Base-by-base conservation (phyloP, 2,797 vertebrate genomes). In the Coregonus sp. region DNA sequence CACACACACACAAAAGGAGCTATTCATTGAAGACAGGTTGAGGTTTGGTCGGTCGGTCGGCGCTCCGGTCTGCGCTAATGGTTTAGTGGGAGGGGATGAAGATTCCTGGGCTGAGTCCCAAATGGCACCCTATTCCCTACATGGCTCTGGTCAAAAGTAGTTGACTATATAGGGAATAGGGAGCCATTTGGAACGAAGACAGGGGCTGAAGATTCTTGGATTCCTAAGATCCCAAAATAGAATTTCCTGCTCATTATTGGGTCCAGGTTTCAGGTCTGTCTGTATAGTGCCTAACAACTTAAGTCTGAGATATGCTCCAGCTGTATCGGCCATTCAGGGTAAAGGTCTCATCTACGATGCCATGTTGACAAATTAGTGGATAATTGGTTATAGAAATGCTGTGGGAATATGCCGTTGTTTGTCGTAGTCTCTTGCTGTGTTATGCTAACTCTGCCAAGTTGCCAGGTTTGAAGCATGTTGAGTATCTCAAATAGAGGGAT, bases 181-280 rank as follows among this genome's bases (percentile, higher is more conserved):
- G 59, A 12, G 59, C 16, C 7, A 12, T 3, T 25, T 11, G 59
- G 59, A 63, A 63, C 20, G 20, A 20, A 75, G 54, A 2, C 76
- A 84, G 84, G 51, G 35, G 20, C 63, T 73, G 70, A 65, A 37
- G 73, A 87, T 67, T 67, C 65, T 25, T 63, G 47, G 40, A 79
- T 80, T 82, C 82, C 65, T 72, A 87, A 85, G 79, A 88, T 91
- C 88, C 86, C 83, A 87, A 75, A 77, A 72, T 85, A 86, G 86
- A 89, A 86, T 88, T 87, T 89, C 85, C 88, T 88, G 86, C 77
- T 85, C 68, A 76, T 89, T 91, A 92, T 91, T 90, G 75, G 87
- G 47, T 90, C 84, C 90, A 91, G 86, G 82, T 88, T 87, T 86
- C 70, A 67, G 74, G 76, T 78, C 78, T 84, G 82, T 88, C 70